These are phyloP conservation scores for Hycleus cichorii DNA, from an alignment of 1,140 invertebrate genomes.

Conservation along the genomic window DNA sequence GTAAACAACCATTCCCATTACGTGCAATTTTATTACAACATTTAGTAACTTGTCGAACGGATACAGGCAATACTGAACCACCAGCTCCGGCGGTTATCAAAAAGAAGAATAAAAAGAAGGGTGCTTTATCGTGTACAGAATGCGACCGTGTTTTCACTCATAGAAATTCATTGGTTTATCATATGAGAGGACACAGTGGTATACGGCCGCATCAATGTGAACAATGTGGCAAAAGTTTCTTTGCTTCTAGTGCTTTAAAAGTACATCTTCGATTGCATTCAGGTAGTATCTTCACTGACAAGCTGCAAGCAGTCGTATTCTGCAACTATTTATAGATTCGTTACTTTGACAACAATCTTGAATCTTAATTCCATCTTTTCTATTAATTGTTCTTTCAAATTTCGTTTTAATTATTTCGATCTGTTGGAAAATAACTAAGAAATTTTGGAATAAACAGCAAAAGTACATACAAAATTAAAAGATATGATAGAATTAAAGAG, in stretches of 20 bases:
- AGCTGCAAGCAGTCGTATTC: no score
- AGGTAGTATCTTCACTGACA: background rate
- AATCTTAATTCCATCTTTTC: no score
- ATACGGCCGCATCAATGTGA: slow-evolving; percentile 70
- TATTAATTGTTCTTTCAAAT: no score
- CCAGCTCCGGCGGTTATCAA: slow-evolving; percentile 1
- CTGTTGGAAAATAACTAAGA: no score
- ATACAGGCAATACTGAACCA: slow-evolving; percentile 37
- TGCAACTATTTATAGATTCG: no score
- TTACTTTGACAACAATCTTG: no score
- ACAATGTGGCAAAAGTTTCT: slow-evolving; percentile 75
- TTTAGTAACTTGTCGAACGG: slow-evolving; percentile 34
- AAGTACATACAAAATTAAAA: no score
- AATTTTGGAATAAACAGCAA: no score
- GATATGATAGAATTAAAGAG: no score
- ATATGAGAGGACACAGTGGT: slow-evolving; percentile 70
- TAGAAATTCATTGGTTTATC: slow-evolving; percentile 76
- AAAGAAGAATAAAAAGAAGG: slow-evolving; percentile 26
- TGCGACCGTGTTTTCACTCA: slow-evolving; percentile 72
- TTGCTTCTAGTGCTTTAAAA: slow-evolving; percentile 69
- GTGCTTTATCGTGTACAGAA: slow-evolving; percentile 49
- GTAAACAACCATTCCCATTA: slow-evolving; percentile 36
- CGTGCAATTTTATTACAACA: slow-evolving; percentile 35
- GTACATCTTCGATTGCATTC: slow-evolving; percentile 45
- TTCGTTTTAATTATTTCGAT: no score